Evolutionary conservation across 2,888 invertebrate species (phyloP), one percentile per base, ranked within the genome.

Genomic region (Acrocyrtus sp.): DNA sequence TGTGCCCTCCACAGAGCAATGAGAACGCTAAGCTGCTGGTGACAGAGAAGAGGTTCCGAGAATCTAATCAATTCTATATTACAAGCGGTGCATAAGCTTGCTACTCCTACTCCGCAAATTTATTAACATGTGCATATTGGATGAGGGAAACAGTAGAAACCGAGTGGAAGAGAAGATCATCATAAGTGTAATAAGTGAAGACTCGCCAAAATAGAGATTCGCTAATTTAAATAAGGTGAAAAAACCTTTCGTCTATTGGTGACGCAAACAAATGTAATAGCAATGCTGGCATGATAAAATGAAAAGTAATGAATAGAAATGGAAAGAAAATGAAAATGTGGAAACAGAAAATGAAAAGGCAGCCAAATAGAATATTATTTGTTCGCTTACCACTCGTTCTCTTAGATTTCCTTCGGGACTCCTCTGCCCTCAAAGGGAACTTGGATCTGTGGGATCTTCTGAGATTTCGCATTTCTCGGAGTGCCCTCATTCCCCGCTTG

Each of bases 391-490:
- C 79, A 53, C 77, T 74, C 27, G 72, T 74, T 21, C 79, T 74
- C 67, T 78, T 78, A 10, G 78, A 75, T 62, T 79, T 79, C 58
- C 78, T 74, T 54, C 76, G 53, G 1, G 61, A 50, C 26, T 79
- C 79, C 51, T 74, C 76, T 24, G 75, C 74, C 41, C 66, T 79
- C 48, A 79, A 57, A 12, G 79, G 79, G 57, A 79, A 79, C 61
- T 79, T 79, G 12, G 76, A 76, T 34, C 75, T 50, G 62, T 79
- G 76, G 12, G 69, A 69, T 63, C 74, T 75, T 47, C 77, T 74
- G 39, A 77, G 27, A 53, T 70, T 75, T 5, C 75, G 27, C 61
- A 56, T 69, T 56, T 74, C 74, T 34, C 70, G 60, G 39, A 65
- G 65, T 29, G 61, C 72, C 48, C 65, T 58, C 63, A 74, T 65